phyloP scores from a whole-genome alignment of 2,113 vertebrate genomes.

The Sialia sialis region DNA sequence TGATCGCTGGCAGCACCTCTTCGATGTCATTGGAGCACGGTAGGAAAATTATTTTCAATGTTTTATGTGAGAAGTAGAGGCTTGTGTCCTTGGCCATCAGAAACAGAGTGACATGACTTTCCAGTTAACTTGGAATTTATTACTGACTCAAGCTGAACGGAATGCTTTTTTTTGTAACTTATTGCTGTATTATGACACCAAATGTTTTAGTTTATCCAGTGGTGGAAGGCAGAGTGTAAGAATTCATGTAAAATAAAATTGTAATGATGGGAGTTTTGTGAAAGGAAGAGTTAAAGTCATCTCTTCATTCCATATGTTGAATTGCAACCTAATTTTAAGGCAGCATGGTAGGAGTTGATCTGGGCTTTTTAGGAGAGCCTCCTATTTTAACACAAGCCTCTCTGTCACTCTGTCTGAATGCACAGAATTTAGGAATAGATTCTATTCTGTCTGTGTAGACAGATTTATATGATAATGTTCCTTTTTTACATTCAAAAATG shows the following conservation, averaged over 20 bases:
- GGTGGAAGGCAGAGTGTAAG: background rate
- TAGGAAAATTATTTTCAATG: constrained; percentile 62
- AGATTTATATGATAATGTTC: background rate
- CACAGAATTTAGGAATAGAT: background rate
- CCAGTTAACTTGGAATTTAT: background rate
- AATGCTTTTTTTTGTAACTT: background rate
- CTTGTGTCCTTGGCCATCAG: background rate
- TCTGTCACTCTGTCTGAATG: background rate
- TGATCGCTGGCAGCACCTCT: constrained; percentile 92
- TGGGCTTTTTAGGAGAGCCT: background rate
- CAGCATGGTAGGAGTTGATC: background rate
- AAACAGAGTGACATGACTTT: background rate
- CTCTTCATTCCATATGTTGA: background rate
- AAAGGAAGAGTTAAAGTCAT: background rate
- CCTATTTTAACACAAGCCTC: background rate
- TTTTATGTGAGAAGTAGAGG: background rate
- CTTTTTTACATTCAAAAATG: background rate
- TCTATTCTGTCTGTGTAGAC: background rate
- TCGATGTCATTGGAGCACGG: constrained; percentile 89
- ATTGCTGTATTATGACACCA: background rate
- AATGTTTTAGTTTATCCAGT: background rate
- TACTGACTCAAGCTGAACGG: background rate
- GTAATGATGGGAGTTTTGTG: background rate
- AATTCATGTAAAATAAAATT: background rate
- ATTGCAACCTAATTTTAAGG: background rate